Base-by-base conservation (phyloP, 2,888 invertebrate species). In the Drosophila anomalata region DNA sequence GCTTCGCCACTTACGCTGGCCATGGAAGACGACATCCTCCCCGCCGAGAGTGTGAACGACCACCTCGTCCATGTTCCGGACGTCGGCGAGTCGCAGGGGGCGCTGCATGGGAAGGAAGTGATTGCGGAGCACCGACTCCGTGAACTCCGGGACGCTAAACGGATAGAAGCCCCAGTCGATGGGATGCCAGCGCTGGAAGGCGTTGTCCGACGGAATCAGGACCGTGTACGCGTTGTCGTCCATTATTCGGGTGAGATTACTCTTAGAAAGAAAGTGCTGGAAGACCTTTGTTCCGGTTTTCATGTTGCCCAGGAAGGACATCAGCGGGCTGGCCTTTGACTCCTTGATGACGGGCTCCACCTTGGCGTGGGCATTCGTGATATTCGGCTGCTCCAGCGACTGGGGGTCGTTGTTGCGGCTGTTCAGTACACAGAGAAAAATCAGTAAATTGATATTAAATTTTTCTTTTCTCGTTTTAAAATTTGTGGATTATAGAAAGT, bases 101-200 rank as follows among this genome's bases (percentile, higher is more conserved):
- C 89, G 89, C 77, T 93, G 92, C 61, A 93, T 93, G 83, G 92
- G 92, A 53, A 94, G 91, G 87, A 94, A 94, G 85, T 94, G 94
- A 90, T 94, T 94, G 74, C 93, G 92, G 79, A 94, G 92, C 59
- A 94, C 92, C 83, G 92, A 93, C 86, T 94, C 94, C 12, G 94
- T 94, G 88, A 94, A 94, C 83, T 94, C 94, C 41, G 94, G 93
- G 53, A 94, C 94, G 78, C 94, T 94, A 88, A 94, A 94, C 4
- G 94, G 94, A 90, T 94, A 94, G 91, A 94, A 94, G 48, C 94
- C 94, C 94, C 94, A 94, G 89, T 94, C 94, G 78, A 94, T 94
- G 59, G 94, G 94, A 90, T 94, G 94, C 94, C 94, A 94, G 72
- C 94, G 91, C 87, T 94, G 94, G 87, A 94, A 94, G 65, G 94